These are phyloP conservation scores for Eulemur macaco DNA, from an alignment of 2,113 vertebrate genomes.

Conservation along the genomic window DNA sequence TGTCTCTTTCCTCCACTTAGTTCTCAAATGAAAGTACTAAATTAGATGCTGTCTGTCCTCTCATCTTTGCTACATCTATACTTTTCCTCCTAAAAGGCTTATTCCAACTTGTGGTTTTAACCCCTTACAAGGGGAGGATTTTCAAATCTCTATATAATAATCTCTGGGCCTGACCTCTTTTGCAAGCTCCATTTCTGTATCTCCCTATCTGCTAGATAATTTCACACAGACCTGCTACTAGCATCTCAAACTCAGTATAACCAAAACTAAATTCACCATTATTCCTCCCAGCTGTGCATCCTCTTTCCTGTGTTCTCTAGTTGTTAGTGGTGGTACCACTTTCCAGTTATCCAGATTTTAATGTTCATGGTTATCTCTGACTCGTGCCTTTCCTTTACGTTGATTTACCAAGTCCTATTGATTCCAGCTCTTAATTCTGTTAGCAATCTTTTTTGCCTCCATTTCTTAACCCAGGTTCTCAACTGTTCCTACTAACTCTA, in stretches of 20 bases:
- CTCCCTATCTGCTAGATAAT: not conserved
- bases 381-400: not conserved
- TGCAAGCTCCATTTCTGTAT: not conserved
- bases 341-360: not conserved
- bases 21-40: conserved; percentile 2
- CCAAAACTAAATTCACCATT: not conserved
- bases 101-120: not conserved
- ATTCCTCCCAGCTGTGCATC: not conserved
- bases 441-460: not conserved
- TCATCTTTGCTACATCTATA: not conserved
- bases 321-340: not conserved
- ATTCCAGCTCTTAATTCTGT: not conserved
- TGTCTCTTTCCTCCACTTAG: not conserved
- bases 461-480: not conserved
- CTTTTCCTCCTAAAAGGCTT: not conserved
- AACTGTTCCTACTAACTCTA: not conserved
- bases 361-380: not conserved
- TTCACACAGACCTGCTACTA: not conserved
- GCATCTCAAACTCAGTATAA: not conserved
- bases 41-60: not conserved
- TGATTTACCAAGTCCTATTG: not conserved
- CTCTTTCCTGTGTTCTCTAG: not conserved
- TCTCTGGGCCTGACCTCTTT: not conserved
- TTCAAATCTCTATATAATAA: not conserved
- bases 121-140: not conserved